Percentiles rank a stretch among this genome's conserved stretches.
These are phyloP conservation scores for Lutraria rhynchaena DNA, from an alignment of 1,140 invertebrate species.

Conservation along the genomic window DNA sequence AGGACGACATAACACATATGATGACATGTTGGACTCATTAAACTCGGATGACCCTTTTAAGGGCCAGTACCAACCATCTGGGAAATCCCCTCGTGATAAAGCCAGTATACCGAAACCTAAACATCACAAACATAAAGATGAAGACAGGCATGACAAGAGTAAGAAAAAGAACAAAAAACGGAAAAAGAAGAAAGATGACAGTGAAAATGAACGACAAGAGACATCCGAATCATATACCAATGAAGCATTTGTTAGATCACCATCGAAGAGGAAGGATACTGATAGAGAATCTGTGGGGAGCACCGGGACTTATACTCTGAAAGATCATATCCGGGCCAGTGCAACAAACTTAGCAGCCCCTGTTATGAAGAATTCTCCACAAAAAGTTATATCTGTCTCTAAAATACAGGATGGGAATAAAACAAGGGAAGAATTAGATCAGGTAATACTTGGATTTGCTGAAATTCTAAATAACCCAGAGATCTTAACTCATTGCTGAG, in stretches of 20 bases:
- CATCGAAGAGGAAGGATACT: background rate
- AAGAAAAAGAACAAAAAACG: slow-evolving; percentile 37
- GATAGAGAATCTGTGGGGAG: slow-evolving; percentile 45
- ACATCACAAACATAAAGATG: slow-evolving; percentile 5
- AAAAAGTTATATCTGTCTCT: slow-evolving; percentile 13
- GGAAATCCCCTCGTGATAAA: slow-evolving; percentile 6
- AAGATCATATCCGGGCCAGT: slow-evolving; percentile 15
- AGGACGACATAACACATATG: slow-evolving; percentile 47
- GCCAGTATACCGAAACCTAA: background rate
- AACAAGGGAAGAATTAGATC: background rate
- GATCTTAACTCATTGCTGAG: no score
- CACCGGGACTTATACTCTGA: slow-evolving; percentile 50
- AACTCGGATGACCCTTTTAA: slow-evolving; percentile 48
- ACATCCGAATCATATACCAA: background rate
- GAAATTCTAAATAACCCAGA: background rate
- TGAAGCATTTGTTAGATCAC: background rate
- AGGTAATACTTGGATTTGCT: no score
- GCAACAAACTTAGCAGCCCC: slow-evolving; percentile 9
- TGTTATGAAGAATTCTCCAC: slow-evolving; percentile 25
- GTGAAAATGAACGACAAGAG: background rate
- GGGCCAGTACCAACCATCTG: slow-evolving; percentile 50
- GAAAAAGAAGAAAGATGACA: slow-evolving; percentile 29
- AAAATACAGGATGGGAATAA: no score
- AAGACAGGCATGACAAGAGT: background rate
- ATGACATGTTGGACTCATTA: slow-evolving; percentile 49